A percentile compares a stretch with the other conserved stretches of the same genome.
These are phyloP conservation scores for Poecilia picta DNA, from an alignment of 2,797 vertebrate species.

Conservation along the genomic window DNA sequence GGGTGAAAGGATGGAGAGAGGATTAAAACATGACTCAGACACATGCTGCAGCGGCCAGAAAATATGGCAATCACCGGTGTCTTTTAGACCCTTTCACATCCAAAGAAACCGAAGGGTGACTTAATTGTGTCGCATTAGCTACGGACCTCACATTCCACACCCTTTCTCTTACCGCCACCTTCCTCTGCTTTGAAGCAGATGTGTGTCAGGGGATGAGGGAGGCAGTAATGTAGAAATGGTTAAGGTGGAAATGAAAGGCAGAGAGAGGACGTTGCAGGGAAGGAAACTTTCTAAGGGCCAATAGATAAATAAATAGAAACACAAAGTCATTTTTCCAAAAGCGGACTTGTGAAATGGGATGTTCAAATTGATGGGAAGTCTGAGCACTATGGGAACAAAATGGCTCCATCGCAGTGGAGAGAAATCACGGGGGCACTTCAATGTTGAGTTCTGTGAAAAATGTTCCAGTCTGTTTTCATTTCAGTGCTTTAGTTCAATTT, in stretches of 20 bases:
- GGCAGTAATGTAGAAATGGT: slow-evolving; percentile 31
- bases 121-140: slow-evolving; percentile 62
- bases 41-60: slow-evolving; percentile 34
- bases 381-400: slow-evolving; percentile 35
- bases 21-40: slow-evolving; percentile 70
- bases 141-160: slow-evolving; percentile 14
- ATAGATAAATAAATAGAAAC: slow-evolving; percentile 37
- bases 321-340: slow-evolving; percentile 25
- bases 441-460: not conserved
- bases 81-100: slow-evolving; percentile 59
- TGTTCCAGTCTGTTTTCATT: not conserved
- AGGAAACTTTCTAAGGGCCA: slow-evolving; percentile 43
- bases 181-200: slow-evolving; percentile 48
- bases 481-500: not conserved
- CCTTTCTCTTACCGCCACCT: slow-evolving; percentile 36
- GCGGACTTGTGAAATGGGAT: slow-evolving; percentile 33
- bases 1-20: slow-evolving; percentile 4
- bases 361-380: slow-evolving; percentile 39
- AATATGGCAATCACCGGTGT: slow-evolving; percentile 48
- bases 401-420: slow-evolving; percentile 31
- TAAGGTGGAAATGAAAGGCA: not conserved
- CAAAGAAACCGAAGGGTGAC: slow-evolving; percentile 38
- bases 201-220: slow-evolving; percentile 42
- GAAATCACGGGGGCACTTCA: slow-evolving; percentile 2
- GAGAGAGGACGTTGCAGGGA: slow-evolving; percentile 42